phyloP scores from a whole-genome alignment of 2,113 vertebrate species.

The Prunella himalayana region DNA sequence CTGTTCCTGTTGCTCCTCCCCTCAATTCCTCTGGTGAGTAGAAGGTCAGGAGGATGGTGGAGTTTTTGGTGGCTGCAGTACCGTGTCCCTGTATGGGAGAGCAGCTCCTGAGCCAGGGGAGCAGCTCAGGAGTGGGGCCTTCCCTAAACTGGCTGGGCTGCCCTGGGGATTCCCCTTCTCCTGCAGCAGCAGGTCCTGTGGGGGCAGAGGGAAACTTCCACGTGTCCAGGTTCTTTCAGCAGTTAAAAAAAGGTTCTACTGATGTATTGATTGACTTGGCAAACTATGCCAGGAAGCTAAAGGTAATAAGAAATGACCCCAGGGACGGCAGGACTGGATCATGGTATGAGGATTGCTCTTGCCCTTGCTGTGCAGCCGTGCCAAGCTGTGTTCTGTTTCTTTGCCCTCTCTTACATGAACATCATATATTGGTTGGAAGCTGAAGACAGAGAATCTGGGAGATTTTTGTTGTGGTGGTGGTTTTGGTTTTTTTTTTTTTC shows the following conservation, averaged over 20 bases:
- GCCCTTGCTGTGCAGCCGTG: not conserved
- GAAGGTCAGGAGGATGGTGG: not conserved
- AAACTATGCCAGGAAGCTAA: not conserved
- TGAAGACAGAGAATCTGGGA: not conserved
- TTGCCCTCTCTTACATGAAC: not conserved
- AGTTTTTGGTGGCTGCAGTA: not conserved
- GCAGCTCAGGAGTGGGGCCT: too few relatives aligned
- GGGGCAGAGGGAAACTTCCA: not conserved
- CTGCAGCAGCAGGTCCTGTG: rapidly evolving
- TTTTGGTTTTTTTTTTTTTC: not conserved
- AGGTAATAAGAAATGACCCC: not conserved
- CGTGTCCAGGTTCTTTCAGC: not conserved
- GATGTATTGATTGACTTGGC: rapidly evolving
- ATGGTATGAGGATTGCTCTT: not conserved
- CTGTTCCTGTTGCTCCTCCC: rapidly evolving
- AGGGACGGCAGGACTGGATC: not conserved
- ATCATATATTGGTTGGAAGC: not conserved
- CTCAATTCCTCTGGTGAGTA: rapidly evolving
- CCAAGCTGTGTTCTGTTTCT: not conserved
- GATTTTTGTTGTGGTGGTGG: not conserved
- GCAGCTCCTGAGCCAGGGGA: not conserved
- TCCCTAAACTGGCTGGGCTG: not conserved
- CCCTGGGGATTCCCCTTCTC: rapidly evolving
- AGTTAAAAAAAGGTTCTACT: not conserved
- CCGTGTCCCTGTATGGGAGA: rapidly evolving